phyloP scores from a whole-genome alignment of 2,113 vertebrate genomes.

The Hoplias malabaricus region DNA sequence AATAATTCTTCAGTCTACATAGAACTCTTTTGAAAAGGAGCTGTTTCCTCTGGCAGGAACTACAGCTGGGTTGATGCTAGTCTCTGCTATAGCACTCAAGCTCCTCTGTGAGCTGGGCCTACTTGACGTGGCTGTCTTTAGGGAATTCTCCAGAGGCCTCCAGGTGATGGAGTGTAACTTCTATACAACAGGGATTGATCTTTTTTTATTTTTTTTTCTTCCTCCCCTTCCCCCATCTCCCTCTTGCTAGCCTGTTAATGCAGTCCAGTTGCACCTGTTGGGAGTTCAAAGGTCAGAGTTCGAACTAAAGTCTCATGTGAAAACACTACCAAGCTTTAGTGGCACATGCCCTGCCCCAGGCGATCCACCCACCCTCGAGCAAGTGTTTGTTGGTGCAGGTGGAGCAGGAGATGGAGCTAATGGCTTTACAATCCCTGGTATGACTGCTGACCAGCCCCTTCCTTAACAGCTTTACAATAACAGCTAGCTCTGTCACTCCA shows the following conservation, averaged over 20 bases:
- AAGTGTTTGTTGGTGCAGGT: constrained; percentile 21
- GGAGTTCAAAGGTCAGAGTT: constrained; percentile 47
- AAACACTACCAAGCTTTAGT: background rate
- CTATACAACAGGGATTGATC: constrained; percentile 18
- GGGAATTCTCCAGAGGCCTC: background rate
- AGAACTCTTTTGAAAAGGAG: background rate
- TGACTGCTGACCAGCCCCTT: background rate
- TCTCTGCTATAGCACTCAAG: background rate
- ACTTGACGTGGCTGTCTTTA: background rate
- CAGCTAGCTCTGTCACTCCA: background rate
- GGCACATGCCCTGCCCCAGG: background rate
- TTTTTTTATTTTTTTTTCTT: background rate
- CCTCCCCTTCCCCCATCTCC: too few species aligned
- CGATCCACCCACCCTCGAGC: background rate
- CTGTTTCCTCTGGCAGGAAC: background rate
- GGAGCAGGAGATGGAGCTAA: background rate
- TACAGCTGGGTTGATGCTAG: constrained; percentile 16
- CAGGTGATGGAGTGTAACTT: constrained; percentile 9
- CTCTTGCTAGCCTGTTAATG: constrained; percentile 19
- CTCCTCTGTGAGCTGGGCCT: background rate
- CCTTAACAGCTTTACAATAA: background rate
- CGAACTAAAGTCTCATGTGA: constrained; percentile 9
- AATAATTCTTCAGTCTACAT: constrained; percentile 19
- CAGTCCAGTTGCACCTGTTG: constrained; percentile 48
- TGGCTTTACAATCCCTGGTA: constrained; percentile 2